phyloP scores from a whole-genome alignment of 2,888 invertebrate genomes.

The Physocephala rufipes region DNA sequence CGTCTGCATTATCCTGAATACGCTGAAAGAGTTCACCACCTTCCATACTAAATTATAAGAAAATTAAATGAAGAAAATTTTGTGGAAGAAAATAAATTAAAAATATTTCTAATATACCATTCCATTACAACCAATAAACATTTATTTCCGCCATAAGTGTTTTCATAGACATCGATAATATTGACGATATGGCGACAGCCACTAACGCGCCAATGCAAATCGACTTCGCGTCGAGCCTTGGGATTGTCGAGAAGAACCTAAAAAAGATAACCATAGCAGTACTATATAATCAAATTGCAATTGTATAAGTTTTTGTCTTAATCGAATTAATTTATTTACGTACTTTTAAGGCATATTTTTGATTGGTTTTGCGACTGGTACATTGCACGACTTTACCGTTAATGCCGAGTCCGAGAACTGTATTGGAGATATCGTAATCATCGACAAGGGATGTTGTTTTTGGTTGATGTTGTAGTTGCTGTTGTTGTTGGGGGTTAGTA shows the following conservation, averaged over 20 bases:
- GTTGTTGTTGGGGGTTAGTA: conserved; percentile 2
- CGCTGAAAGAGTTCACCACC: conserved; percentile 97
- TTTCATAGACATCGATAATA: conserved; percentile 92
- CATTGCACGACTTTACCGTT: conserved; percentile 99
- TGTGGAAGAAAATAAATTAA: conserved; percentile 22
- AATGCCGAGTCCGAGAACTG: conserved; percentile 94
- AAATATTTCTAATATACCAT: conserved; percentile 71
- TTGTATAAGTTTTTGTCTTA: background rate
- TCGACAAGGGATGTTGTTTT: conserved; percentile 86
- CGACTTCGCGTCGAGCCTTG: conserved; percentile 94
- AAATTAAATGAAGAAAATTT: conserved; percentile 12
- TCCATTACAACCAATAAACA: conserved; percentile 99
- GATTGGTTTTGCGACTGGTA: conserved; percentile 76
- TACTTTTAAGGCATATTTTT: conserved; percentile 93
- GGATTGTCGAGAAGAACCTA: conserved; percentile 89
- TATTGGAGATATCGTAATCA: conserved; percentile 91
- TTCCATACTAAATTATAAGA: conserved; percentile 78
- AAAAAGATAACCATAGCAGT: background rate
- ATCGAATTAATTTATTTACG: background rate
- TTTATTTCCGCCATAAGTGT: conserved; percentile 88
- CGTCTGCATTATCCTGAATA: conserved; percentile 91
- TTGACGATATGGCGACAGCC: conserved; percentile 93
- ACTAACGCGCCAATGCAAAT: conserved; percentile 93
- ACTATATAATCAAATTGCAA: background rate
- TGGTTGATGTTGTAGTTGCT: conserved; percentile 57